Base-by-base conservation (phyloP, 2,113 vertebrate genomes). In the Embiotoca jacksoni region DNA sequence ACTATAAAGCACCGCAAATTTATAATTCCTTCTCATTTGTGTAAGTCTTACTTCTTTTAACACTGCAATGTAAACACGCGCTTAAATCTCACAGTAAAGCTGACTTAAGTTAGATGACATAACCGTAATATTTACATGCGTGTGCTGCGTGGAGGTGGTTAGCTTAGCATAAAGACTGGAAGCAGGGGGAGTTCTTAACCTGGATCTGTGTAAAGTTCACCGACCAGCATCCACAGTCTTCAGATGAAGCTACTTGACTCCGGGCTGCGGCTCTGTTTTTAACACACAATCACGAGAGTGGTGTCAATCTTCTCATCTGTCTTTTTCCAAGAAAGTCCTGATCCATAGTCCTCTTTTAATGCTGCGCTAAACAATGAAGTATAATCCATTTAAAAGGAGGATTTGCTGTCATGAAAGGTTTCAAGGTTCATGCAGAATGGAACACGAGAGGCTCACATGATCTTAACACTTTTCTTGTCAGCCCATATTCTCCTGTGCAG, bases 371-470 rank as follows among this genome's bases (percentile, higher is more conserved):
- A 61, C 16, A 13, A 61, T 37, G 31, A 44, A 33, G 30, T 35
- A 52, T 16, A 30, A n/a, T 23, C 23, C 36, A 14, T 70, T 32
- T 56, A 41, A 23, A 23, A 46, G 30, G 52, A 9, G n/a, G 13
- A 72, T 36, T 46, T 49, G 36, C 39, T 82, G 59, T 52, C 54
- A 60, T 61, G 50, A 44, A 60, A 33, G 11, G 41, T 75, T 75
- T 80, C 35, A 47, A 59, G 54, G 54, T 69, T 71, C 52, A 55
- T 55, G 30, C 53, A 64, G 50, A 47, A 10, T 64, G 72, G 52
- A 63, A 63, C 64, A 30, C 35, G 46, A 74, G 37, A 37, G 47
- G 39, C n/a, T 80, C 64, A 77, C 47, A 54, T 69, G 63, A 83
- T 86, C 62, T 49, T 46, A 65, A 59, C 49, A 5, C 3, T 41